Percentiles rank a stretch among this genome's conserved stretches.
These are phyloP conservation scores for Anguilla marmorata DNA, from an alignment of 2,797 vertebrate species.

Conservation along the genomic window DNA sequence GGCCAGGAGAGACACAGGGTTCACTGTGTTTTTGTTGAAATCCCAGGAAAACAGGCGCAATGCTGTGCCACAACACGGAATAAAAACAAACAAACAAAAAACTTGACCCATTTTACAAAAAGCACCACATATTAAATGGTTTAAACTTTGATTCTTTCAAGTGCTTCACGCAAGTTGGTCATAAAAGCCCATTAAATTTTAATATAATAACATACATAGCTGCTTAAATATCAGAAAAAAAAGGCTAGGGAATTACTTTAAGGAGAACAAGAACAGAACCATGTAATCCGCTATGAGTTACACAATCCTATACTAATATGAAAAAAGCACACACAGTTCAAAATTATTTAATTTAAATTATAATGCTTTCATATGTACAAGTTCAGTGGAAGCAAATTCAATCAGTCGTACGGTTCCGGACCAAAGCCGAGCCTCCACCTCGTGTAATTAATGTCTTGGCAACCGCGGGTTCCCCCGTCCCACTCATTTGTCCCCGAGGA, in stretches of 20 bases:
- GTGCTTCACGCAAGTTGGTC: not conserved
- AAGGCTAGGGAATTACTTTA: not conserved
- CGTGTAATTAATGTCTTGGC: constrained; percentile 56
- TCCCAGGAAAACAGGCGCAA: constrained; percentile 19
- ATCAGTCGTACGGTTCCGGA: constrained; percentile 30
- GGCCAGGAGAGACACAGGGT: not conserved
- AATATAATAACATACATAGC: not conserved
- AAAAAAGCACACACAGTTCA: not conserved
- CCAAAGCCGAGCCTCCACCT: constrained; percentile 46
- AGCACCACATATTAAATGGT: not conserved
- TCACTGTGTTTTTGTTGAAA: not conserved
- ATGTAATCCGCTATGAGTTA: not conserved
- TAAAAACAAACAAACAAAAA: not conserved
- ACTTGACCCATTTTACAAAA: constrained; percentile 5
- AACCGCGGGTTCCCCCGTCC: constrained; percentile 50
- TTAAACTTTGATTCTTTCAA: not conserved
- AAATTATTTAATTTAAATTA: not conserved
- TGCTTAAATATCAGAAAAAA: not conserved
- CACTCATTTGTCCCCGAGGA: constrained; percentile 48
- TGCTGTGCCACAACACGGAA: constrained; percentile 17
- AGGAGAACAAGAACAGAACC: not conserved
- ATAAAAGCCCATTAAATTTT: constrained; percentile 8
- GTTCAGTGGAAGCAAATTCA: constrained; percentile 19
- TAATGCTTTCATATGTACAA: not conserved
- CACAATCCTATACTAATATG: not conserved